phyloP scores from a whole-genome alignment of 2,888 invertebrate species.

The Hydrotaea cyrtoneurina region DNA sequence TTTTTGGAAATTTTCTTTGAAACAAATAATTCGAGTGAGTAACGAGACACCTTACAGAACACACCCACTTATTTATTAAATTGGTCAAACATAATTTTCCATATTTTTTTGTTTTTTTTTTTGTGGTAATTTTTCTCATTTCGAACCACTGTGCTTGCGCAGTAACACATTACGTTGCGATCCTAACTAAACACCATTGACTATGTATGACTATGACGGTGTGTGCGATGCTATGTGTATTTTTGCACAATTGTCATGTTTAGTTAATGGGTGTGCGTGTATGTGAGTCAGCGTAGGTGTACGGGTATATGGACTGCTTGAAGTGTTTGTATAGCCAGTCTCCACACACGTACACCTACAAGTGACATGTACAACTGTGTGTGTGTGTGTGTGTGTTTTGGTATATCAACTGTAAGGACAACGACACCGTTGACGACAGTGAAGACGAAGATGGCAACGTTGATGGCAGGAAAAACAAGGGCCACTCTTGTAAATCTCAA shows the following conservation, averaged over 20 bases:
- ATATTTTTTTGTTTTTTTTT: too few relatives aligned
- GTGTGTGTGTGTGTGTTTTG: not conserved
- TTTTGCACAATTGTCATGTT: constrained; percentile 43
- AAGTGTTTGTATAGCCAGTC: constrained; percentile 2
- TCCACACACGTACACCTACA: not conserved
- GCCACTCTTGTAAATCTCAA: constrained; percentile 43
- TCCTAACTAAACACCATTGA: constrained; percentile 30
- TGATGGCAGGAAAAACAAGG: constrained; percentile 24
- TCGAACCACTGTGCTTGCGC: not conserved
- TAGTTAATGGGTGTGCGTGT: constrained; percentile 17
- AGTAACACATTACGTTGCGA: not conserved
- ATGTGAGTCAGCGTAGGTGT: not conserved
- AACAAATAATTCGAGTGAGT: too few relatives aligned
- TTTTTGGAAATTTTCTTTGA: too few relatives aligned
- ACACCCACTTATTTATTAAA: too few relatives aligned
- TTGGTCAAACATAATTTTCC: too few relatives aligned
- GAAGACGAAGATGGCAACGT: not conserved
- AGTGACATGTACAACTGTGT: not conserved
- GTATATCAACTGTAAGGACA: not conserved
- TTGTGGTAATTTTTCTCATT: not conserved
- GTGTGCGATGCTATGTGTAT: constrained; percentile 7
- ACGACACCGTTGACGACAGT: not conserved
- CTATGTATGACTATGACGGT: constrained; percentile 9
- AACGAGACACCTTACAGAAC: too few relatives aligned
- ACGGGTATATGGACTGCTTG: not conserved